Conservation (phyloP, 1,140 invertebrate genomes). For the Trichomalopsis sarcophagae region DNA sequence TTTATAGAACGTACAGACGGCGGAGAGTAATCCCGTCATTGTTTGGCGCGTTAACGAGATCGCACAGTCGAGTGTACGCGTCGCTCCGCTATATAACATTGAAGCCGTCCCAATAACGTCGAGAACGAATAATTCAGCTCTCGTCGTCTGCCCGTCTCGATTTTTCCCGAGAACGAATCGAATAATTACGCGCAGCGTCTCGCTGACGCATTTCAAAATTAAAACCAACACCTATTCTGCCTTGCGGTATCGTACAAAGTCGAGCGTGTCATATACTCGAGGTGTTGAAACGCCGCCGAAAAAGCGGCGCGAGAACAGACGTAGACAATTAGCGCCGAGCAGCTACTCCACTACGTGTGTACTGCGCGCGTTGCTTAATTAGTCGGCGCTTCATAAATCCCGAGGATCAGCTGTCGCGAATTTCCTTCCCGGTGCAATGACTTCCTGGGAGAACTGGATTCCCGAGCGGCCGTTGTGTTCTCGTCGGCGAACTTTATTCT, state of each 20-base stretch:
- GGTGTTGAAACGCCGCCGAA: background rate
- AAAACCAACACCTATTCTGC: too few relatives aligned
- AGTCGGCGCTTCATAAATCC: background rate
- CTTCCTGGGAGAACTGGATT: background rate
- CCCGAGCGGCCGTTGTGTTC: background rate
- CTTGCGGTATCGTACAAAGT: too few relatives aligned
- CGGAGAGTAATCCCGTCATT: background rate
- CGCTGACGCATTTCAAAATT: too few relatives aligned
- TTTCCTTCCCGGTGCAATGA: background rate
- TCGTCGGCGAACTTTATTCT: background rate
- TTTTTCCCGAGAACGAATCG: too few relatives aligned
- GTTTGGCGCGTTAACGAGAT: background rate
- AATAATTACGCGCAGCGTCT: too few relatives aligned
- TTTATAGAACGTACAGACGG: background rate
- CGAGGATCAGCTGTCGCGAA: background rate
- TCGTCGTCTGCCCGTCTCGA: too few relatives aligned
- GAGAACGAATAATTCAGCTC: too few relatives aligned
- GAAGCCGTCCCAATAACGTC: too few relatives aligned
- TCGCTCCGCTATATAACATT: too few relatives aligned
- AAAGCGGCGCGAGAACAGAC: background rate
- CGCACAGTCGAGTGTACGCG: too few relatives aligned
- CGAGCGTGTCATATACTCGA: background rate
- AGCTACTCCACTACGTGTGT: background rate
- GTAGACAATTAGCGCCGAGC: background rate
- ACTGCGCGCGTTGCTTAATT: background rate